Evolutionary conservation across 2,888 invertebrate species (phyloP).

Genomic region (Aelia acuminata): DNA sequence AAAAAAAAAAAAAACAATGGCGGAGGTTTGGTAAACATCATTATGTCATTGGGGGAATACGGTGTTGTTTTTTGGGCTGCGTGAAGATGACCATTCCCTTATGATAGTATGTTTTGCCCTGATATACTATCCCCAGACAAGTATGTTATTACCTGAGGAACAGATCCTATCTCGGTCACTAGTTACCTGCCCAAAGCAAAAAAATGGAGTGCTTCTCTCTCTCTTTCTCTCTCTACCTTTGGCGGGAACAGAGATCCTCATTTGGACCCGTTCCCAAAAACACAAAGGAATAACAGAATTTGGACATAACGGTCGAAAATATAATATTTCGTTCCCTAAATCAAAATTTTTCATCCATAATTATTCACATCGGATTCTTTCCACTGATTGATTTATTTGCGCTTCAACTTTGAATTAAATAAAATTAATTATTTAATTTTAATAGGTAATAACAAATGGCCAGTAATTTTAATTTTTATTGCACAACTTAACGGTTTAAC

Average conservation of each 20-base stretch:
- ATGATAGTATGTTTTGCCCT: conserved; percentile 37
- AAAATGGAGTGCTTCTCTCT: conserved; percentile 7
- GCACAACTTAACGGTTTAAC: too few relatives aligned
- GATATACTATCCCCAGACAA: conserved; percentile 22
- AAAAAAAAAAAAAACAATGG: neutral
- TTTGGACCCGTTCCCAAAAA: conserved; percentile 1
- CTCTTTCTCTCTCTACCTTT: neutral
- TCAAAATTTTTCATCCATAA: too few relatives aligned
- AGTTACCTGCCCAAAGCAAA: conserved; percentile 40
- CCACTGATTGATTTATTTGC: too few relatives aligned
- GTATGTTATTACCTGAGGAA: conserved; percentile 47
- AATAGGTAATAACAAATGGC: too few relatives aligned
- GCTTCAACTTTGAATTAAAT: too few relatives aligned
- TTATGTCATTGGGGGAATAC: neutral
- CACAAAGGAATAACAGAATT: conserved; percentile 20
- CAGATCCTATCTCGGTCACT: conserved; percentile 46
- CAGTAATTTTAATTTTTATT: too few relatives aligned
- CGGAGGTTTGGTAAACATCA: neutral
- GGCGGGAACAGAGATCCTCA: conserved; percentile 15
- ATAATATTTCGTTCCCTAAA: too few relatives aligned
- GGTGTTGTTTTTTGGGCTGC: neutral
- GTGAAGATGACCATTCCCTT: neutral
- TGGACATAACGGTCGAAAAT: too few relatives aligned
- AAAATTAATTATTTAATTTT: too few relatives aligned
- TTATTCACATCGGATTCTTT: too few relatives aligned